Conservation (phyloP, 64 coral and sea anemone genomes). For the Astreopora myriophthalma region DNA sequence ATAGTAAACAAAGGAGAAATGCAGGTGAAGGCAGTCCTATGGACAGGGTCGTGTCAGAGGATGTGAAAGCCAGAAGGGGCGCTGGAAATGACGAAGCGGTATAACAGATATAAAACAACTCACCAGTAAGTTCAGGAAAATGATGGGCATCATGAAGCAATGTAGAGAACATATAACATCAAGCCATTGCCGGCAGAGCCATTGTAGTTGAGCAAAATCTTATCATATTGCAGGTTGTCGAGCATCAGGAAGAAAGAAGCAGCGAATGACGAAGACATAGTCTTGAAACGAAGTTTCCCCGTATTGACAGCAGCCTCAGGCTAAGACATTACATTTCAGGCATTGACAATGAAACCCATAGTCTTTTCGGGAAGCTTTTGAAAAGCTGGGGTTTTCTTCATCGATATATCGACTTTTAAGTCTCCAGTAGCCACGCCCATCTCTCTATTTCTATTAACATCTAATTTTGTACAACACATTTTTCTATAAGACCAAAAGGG, state of each 20-base stretch:
- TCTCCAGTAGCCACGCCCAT: background rate
- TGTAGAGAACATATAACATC: conserved; percentile 72
- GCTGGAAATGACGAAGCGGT: background rate
- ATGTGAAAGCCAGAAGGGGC: no score
- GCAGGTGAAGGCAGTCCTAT: no score
- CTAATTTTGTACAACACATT: background rate
- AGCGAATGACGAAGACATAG: conserved; percentile 51
- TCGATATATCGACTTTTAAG: no score
- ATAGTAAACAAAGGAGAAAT: no score
- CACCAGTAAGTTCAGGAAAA: conserved; percentile 92
- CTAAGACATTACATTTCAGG: no score
- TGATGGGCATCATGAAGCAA: conserved; percentile 95
- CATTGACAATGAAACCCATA: background rate
- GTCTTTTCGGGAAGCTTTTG: background rate
- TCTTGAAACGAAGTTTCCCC: conserved; percentile 59
- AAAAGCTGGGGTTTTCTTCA: no score
- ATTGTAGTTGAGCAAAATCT: conserved; percentile 76
- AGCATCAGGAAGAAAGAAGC: conserved; percentile 95
- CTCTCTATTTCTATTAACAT: background rate
- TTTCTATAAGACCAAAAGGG: background rate
- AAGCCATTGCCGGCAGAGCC: conserved; percentile 8
- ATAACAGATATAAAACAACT: background rate
- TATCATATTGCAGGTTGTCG: conserved; percentile 85
- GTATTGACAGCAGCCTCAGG: background rate
- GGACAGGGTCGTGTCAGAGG: no score